Percentiles rank a stretch among this genome's conserved stretches.
Conservation (phyloP, 2,797 vertebrate species). For the Muscicapa striata region DNA sequence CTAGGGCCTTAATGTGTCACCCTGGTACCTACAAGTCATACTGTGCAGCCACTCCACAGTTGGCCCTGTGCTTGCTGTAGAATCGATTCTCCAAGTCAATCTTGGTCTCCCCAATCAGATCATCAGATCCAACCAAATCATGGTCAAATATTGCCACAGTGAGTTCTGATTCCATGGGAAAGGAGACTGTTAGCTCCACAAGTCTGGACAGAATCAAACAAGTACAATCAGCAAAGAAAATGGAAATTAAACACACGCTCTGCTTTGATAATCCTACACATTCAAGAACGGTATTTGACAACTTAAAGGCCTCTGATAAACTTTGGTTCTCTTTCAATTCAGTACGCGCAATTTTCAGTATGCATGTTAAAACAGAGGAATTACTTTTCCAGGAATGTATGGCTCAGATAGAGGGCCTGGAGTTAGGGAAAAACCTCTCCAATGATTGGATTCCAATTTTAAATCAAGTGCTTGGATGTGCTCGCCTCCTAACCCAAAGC, state of each 20-base stretch:
- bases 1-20: background rate
- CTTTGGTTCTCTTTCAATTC: background rate
- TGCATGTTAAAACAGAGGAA: background rate
- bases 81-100: constrained; percentile 94
- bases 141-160: constrained; percentile 86
- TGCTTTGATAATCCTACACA: background rate
- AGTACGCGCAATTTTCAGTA: background rate
- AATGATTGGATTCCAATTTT: background rate
- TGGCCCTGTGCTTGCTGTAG: constrained; percentile 90
- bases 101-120: constrained; percentile 89
- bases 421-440: background rate
- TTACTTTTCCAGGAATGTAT: background rate
- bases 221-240: background rate
- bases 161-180: constrained; percentile 90
- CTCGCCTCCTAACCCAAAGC: background rate
- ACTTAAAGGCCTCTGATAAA: background rate
- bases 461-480: background rate
- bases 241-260: background rate
- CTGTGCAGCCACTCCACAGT: constrained; percentile 86
- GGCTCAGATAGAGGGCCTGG: background rate
- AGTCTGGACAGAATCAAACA: constrained; percentile 76
- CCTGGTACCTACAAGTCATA: constrained; percentile 83
- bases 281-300: background rate
- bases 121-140: constrained; percentile 89
- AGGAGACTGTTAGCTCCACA: constrained; percentile 89